phyloP scores from a whole-genome alignment of 2,888 invertebrate genomes.

The Rotaria sp. region DNA sequence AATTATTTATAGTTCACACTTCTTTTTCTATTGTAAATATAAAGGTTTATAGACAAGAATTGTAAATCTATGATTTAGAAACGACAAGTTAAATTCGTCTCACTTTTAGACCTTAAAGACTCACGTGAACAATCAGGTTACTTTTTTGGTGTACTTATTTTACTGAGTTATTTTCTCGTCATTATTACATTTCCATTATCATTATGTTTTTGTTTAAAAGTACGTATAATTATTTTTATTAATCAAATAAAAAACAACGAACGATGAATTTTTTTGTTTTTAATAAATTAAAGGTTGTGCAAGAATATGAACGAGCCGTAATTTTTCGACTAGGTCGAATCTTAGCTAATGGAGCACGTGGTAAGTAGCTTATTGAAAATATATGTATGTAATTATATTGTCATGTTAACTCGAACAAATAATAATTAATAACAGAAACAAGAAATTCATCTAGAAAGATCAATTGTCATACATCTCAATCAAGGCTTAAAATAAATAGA shows the following conservation, averaged over 20 bases:
- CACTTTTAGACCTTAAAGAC: background rate
- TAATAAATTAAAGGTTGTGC: constrained; percentile 59
- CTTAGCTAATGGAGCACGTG: constrained; percentile 87
- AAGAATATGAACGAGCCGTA: constrained; percentile 82
- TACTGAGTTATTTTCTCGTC: constrained; percentile 28
- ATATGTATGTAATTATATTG: background rate
- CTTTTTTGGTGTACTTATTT: background rate
- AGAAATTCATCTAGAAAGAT: background rate
- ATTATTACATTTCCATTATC: constrained; percentile 40
- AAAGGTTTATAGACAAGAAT: background rate
- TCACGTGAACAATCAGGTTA: background rate
- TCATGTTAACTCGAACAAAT: background rate
- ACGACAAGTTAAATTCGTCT: background rate
- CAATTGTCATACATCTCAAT: background rate
- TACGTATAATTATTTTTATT: background rate
- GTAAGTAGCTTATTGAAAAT: background rate
- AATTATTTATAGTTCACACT: background rate
- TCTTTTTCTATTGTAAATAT: background rate
- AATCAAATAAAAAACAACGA: background rate
- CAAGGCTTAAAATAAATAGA: background rate
- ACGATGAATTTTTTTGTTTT: background rate
- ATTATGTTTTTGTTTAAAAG: constrained; percentile 36
- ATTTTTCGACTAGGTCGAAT: constrained; percentile 81
- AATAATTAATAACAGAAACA: background rate
- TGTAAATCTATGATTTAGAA: background rate